Conservation (phyloP, 2,888 invertebrate species). For the Caenorhabditis parvicauda region DNA sequence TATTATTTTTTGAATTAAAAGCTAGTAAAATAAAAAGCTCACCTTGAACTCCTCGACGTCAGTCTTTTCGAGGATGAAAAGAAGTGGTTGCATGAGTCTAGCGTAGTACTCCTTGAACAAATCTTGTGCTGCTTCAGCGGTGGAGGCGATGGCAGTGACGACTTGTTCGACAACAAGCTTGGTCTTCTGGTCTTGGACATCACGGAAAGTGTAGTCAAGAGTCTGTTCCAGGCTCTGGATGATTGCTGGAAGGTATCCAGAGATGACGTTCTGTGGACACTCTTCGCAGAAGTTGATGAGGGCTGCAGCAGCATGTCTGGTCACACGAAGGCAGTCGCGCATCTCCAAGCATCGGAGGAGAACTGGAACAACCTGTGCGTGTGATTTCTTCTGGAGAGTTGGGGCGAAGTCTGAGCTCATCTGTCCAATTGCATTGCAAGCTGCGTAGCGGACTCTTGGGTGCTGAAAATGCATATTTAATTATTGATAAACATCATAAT, state of each 20-base stretch:
- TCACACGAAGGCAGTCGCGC: conserved; percentile 86
- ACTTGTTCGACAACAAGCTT: conserved; percentile 95
- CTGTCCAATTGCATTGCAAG: conserved; percentile 97
- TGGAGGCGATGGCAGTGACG: conserved; percentile 73
- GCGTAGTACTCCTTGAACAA: conserved; percentile 93
- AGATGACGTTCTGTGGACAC: conserved; percentile 83
- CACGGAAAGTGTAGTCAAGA: conserved; percentile 84
- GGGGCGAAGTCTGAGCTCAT: conserved; percentile 99
- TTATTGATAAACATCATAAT: conserved; percentile 65
- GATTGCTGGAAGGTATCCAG: conserved; percentile 83
- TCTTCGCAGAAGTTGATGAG: conserved; percentile 98
- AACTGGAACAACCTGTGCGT: conserved; percentile 79
- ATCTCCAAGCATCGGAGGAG: conserved; percentile 85
- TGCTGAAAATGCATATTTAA: conserved; percentile 69
- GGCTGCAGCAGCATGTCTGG: conserved; percentile 86
- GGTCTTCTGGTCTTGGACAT: conserved; percentile 86
- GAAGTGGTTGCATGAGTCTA: conserved; percentile 81
- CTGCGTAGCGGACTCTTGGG: conserved; percentile 89
- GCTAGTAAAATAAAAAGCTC: not conserved
- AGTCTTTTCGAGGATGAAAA: conserved; percentile 93
- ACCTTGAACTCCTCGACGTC: conserved; percentile 64
- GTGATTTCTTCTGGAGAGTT: conserved; percentile 93
- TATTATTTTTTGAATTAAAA: too few relatives aligned
- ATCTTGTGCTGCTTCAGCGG: conserved; percentile 95
- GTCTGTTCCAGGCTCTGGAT: conserved; percentile 87